These are phyloP conservation scores for Caenorhabditis zanzibari DNA, from an alignment of 2,888 invertebrate genomes.

Conservation along the genomic window DNA sequence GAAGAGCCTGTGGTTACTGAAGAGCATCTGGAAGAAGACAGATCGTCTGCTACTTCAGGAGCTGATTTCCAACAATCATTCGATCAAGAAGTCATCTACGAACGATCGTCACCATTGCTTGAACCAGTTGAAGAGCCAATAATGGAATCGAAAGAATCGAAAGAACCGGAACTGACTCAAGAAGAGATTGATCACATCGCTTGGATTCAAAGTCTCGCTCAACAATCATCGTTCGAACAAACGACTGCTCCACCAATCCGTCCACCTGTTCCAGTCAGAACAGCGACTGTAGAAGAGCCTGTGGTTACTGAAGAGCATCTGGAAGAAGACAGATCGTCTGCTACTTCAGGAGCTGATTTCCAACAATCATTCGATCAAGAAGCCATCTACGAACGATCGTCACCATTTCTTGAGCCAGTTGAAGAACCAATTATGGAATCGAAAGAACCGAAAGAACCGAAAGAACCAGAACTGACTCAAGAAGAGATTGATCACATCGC, in stretches of 20 bases:
- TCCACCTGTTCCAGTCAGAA: slow-evolving; percentile 32
- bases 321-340: slow-evolving; percentile 21
- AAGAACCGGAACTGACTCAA: slow-evolving; percentile 65
- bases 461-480: slow-evolving; percentile 5
- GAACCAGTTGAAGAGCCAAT: slow-evolving; percentile 44
- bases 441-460: too few species aligned
- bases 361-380: slow-evolving; percentile 54
- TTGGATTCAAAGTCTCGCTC: slow-evolving; percentile 52
- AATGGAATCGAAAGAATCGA: slow-evolving; percentile 16
- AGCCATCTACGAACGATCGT: neutral
- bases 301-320: neutral
- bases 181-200: slow-evolving; percentile 75
- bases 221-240: slow-evolving; percentile 59
- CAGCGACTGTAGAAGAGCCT: slow-evolving; percentile 12
- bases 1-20: neutral
- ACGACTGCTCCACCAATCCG: slow-evolving; percentile 12
- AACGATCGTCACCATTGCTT: slow-evolving; percentile 49
- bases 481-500: slow-evolving; percentile 9
- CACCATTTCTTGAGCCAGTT: slow-evolving; percentile 12
- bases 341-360: slow-evolving; percentile 30
- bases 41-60: slow-evolving; percentile 43
- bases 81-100: slow-evolving; percentile 39
- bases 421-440: slow-evolving; percentile 14
- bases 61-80: slow-evolving; percentile 49
- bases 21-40: slow-evolving; percentile 21